Evolutionary conservation across 2,113 vertebrate genomes (phyloP).

Genomic region (Pterocles burchelli): DNA sequence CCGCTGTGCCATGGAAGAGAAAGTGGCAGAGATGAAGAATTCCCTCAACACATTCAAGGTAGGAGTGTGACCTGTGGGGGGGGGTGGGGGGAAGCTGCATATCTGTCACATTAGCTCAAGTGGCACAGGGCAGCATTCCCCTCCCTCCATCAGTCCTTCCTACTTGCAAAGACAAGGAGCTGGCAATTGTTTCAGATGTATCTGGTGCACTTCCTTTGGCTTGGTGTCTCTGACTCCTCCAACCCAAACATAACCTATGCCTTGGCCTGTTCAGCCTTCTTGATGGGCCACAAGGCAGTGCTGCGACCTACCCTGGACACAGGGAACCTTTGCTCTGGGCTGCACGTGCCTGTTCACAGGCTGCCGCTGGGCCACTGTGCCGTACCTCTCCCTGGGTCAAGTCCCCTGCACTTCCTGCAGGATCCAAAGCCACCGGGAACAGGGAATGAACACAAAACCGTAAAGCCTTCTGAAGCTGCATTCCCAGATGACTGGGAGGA

Average conservation of each 20-base stretch:
- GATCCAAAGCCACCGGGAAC: background rate
- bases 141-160: background rate
- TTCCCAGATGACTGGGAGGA: background rate
- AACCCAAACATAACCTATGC: background rate
- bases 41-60: slow-evolving; percentile 94
- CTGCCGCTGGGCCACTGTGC: background rate
- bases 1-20: slow-evolving; percentile 89
- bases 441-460: background rate
- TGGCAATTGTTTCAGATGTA: background rate
- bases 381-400: background rate
- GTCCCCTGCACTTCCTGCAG: background rate
- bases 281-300: background rate
- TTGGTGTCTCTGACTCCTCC: background rate
- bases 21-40: slow-evolving; percentile 92
- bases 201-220: background rate
- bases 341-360: background rate
- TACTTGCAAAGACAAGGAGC: background rate
- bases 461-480: background rate
- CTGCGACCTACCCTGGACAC: background rate
- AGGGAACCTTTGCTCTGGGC: background rate
- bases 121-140: background rate
- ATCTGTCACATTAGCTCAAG: accelerated
- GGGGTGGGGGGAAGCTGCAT: background rate
- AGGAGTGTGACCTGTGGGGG: background rate
- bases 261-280: background rate